A percentile compares a stretch with the other conserved stretches of the same genome.
Conservation (phyloP, 2,113 vertebrate species). For the Pelodiscus sinensis region DNA sequence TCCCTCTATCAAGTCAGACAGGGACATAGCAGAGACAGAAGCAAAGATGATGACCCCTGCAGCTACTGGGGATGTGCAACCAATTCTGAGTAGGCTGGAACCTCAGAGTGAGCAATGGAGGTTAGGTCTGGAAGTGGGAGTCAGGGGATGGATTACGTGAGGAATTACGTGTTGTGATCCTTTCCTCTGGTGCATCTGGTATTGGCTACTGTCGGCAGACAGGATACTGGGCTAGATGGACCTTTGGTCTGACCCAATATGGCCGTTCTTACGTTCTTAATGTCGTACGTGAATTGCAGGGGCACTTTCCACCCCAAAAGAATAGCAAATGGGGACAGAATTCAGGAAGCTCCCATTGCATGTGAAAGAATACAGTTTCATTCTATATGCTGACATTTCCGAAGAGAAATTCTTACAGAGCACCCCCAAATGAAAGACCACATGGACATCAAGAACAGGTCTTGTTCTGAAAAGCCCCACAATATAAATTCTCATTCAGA, state of each 20-base stretch:
- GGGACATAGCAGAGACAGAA: constrained; percentile 79
- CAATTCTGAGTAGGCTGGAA: constrained; percentile 84
- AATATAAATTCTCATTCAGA: not conserved
- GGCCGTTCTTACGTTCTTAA: not conserved
- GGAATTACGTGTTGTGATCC: no score
- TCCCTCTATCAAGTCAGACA: constrained; percentile 83
- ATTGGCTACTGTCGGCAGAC: no score
- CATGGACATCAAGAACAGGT: not conserved
- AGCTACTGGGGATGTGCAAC: constrained; percentile 82
- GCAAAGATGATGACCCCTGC: constrained; percentile 23
- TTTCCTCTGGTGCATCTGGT: no score
- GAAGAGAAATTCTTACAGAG: not conserved
- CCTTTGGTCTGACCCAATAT: no score
- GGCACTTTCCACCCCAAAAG: not conserved
- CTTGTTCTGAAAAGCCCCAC: not conserved
- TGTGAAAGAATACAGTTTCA: not conserved
- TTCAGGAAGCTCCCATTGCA: not conserved
- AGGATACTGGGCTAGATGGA: no score
- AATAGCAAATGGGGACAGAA: not conserved
- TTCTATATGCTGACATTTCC: not conserved
- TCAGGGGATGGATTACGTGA: no score
- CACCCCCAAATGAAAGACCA: not conserved
- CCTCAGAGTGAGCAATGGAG: constrained; percentile 81
- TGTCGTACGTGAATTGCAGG: not conserved
- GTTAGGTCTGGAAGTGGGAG: no score